Conservation (phyloP, 1,140 invertebrate genomes). For the Rhynchophorus ferrugineus region DNA sequence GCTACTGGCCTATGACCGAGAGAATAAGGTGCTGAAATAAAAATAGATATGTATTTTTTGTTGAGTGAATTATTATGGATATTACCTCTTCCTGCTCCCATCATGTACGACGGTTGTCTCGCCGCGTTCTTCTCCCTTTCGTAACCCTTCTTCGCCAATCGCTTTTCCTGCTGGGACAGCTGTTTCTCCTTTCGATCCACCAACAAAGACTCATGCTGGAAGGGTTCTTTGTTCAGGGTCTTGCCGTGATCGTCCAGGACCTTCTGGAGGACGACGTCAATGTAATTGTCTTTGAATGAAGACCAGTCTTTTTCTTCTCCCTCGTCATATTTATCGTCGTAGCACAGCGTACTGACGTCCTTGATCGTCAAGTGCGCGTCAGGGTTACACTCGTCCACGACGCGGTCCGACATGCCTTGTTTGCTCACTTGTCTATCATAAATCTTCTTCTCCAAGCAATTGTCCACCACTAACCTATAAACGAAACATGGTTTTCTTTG, state of each 20-base stretch:
- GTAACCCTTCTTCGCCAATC: constrained; percentile 86
- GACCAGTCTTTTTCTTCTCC: constrained; percentile 64
- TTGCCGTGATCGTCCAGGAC: constrained; percentile 56
- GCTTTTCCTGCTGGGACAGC: constrained; percentile 89
- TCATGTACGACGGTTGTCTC: constrained; percentile 51
- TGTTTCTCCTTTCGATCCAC: constrained; percentile 95
- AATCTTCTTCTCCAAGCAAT: constrained; percentile 94
- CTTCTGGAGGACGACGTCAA: constrained; percentile 73
- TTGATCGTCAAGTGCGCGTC: constrained; percentile 91
- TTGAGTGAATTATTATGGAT: too few relatives aligned
- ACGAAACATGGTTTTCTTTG: constrained; percentile 92
- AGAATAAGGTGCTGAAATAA: constrained; percentile 6
- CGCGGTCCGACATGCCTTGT: constrained; percentile 91
- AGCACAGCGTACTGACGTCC: constrained; percentile 89
- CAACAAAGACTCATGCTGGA: constrained; percentile 93
- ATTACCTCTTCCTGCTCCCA: constrained; percentile 47
- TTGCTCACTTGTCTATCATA: constrained; percentile 98
- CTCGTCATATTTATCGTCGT: constrained; percentile 78
- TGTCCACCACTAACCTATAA: constrained; percentile 94
- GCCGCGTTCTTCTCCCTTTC: constrained; percentile 89
- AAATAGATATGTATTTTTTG: background rate
- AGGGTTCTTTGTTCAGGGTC: constrained; percentile 81
- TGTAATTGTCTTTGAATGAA: constrained; percentile 62
- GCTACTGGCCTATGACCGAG: constrained; percentile 48
- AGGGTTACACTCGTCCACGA: constrained; percentile 96